Evolutionary conservation across 2,888 invertebrate species (phyloP).

Genomic region (Unio delphinus): DNA sequence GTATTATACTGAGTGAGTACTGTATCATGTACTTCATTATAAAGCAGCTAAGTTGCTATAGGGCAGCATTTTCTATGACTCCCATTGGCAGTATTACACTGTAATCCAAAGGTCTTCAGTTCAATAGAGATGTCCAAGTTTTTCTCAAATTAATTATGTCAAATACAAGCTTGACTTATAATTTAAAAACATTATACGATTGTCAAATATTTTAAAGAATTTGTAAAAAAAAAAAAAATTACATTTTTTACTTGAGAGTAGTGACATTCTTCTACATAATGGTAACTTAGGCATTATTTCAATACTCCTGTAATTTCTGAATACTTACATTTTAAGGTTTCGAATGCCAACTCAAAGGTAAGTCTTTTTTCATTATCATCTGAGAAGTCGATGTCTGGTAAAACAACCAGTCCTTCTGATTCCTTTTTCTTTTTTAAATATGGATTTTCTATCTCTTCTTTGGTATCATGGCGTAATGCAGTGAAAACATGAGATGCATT

Average conservation of each 20-base stretch:
- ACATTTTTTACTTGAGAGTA: neutral
- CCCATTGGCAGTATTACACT: too few species aligned
- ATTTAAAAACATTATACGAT: too few species aligned
- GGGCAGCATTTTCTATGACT: too few species aligned
- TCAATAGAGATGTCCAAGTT: too few species aligned
- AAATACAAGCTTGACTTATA: too few species aligned
- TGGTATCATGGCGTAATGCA: conserved; percentile 47
- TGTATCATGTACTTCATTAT: too few species aligned
- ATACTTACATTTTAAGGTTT: conserved; percentile 68
- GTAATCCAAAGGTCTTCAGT: too few species aligned
- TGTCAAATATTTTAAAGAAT: too few species aligned
- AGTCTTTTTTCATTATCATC: conserved; percentile 60
- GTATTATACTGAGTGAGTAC: too few species aligned
- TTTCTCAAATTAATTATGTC: too few species aligned
- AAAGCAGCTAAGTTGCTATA: too few species aligned
- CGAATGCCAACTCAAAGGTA: conserved; percentile 63
- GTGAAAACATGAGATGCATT: conserved; percentile 58
- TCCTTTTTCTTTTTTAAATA: conserved; percentile 28
- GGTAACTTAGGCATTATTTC: neutral
- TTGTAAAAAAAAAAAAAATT: neutral
- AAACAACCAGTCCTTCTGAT: conserved; percentile 15
- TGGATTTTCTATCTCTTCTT: conserved; percentile 40
- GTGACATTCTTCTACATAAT: neutral
- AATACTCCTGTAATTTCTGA: conserved; percentile 1
- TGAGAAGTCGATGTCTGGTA: conserved; percentile 51